phyloP scores from a whole-genome alignment of 1,140 invertebrate species.

The Augochlora pura region DNA sequence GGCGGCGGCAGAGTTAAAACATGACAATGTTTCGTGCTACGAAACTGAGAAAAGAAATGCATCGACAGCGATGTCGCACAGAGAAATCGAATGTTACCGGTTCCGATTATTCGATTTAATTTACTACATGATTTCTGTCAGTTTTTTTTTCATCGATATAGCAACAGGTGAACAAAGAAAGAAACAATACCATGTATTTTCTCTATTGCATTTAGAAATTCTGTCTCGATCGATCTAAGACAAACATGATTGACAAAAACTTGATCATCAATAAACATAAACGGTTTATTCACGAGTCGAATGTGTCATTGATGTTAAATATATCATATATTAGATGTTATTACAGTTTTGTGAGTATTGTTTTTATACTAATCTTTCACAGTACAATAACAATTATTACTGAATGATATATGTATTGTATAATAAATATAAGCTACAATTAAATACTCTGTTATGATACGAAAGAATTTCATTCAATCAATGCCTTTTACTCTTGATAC shows the following conservation, averaged over 20 bases:
- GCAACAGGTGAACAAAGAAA: conserved; percentile 73
- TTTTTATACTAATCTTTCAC: not conserved
- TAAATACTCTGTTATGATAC: not conserved
- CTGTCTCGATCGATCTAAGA: not conserved
- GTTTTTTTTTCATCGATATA: conserved; percentile 71
- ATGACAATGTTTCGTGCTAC: conserved; percentile 60
- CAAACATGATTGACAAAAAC: not conserved
- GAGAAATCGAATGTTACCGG: conserved; percentile 62
- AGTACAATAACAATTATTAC: not conserved
- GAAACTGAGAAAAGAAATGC: conserved; percentile 53
- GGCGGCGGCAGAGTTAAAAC: conserved; percentile 71
- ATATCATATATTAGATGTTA: too few relatives aligned
- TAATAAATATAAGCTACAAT: conserved; percentile 12
- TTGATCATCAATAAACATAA: too few relatives aligned
- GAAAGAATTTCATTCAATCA: not conserved
- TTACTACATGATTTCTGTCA: conserved; percentile 71
- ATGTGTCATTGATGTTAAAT: too few relatives aligned
- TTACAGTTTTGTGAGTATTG: conserved; percentile 4
- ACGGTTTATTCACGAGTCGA: too few relatives aligned
- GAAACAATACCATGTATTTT: conserved; percentile 3
- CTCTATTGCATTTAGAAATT: not conserved
- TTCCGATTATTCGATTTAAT: conserved; percentile 68
- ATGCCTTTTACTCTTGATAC: not conserved
- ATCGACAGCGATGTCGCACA: conserved; percentile 45
- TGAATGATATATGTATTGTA: not conserved